Conservation (phyloP, 30 jellyfish, hydroid and myxozoan species). For the Turritopsis dohrnii region DNA sequence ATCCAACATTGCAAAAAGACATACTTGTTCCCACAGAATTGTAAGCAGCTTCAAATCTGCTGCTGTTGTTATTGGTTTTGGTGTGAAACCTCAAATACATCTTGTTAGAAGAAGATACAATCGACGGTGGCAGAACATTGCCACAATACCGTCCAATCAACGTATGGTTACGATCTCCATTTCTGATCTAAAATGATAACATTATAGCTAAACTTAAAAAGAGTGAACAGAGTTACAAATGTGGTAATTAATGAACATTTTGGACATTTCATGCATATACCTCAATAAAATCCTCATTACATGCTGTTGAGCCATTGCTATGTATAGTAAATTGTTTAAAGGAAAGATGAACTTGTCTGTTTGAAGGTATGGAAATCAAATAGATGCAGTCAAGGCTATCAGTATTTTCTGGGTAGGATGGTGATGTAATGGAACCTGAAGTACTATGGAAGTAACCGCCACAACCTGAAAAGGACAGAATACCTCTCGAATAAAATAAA, state of each 20-base stretch:
- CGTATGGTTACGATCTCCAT: constrained; percentile 9
- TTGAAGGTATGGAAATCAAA: constrained; percentile 41
- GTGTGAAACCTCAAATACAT: constrained; percentile 41
- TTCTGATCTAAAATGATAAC: neutral
- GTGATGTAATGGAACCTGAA: constrained; percentile 64
- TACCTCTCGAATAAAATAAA: neutral
- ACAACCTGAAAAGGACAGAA: constrained; percentile 43
- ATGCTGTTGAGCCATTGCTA: neutral
- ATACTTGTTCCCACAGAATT: neutral
- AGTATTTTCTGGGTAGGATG: constrained; percentile 63
- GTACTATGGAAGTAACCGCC: constrained; percentile 58
- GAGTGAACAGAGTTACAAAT: neutral
- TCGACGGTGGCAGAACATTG: constrained; percentile 54
- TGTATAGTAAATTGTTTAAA: neutral
- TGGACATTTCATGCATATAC: neutral
- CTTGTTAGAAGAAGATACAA: constrained; percentile 45
- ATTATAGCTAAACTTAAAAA: neutral
- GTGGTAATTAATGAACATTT: neutral
- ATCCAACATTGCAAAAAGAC: neutral
- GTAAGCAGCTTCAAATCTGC: neutral
- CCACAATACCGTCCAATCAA: constrained; percentile 84
- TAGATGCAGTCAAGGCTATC: constrained; percentile 55
- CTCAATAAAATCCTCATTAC: neutral
- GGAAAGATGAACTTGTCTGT: constrained; percentile 38
- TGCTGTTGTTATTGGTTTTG: neutral